phyloP scores from a whole-genome alignment of 2,113 vertebrate genomes.

The Heteronetta atricapilla region DNA sequence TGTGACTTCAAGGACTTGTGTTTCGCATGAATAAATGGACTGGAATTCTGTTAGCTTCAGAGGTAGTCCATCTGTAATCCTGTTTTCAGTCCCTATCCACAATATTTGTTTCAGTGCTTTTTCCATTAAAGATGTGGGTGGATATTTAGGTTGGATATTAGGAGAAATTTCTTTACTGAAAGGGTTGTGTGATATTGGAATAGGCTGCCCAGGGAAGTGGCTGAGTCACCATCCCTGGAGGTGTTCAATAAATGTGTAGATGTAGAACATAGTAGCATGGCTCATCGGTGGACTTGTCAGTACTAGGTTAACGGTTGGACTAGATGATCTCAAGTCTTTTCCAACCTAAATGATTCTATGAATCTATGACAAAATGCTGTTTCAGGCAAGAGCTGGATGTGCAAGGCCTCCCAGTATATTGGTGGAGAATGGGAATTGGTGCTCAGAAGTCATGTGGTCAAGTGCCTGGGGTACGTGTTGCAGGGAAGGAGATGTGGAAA shows the following conservation, averaged over 20 bases:
- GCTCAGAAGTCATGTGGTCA: background rate
- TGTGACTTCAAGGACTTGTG: background rate
- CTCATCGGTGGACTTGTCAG: too few species aligned
- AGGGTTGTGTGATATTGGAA: too few species aligned
- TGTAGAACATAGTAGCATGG: too few species aligned
- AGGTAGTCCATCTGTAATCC: background rate
- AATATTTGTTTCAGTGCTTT: background rate
- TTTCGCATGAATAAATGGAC: background rate
- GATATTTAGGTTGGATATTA: too few species aligned
- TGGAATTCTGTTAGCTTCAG: background rate
- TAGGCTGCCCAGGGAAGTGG: too few species aligned
- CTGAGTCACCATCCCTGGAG: too few species aligned
- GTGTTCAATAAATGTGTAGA: too few species aligned
- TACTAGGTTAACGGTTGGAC: too few species aligned
- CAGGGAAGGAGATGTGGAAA: background rate
- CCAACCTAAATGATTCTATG: too few species aligned
- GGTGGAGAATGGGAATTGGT: background rate
- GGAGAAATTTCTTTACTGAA: too few species aligned
- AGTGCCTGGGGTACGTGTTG: background rate
- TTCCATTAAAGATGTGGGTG: background rate
- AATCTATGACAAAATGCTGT: background rate
- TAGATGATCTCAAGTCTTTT: too few species aligned
- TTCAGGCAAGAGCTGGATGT: background rate
- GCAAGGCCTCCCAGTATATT: background rate
- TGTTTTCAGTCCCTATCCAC: background rate